Percentiles rank a stretch among this genome's conserved stretches.
phyloP scores from a whole-genome alignment of 2,797 vertebrate genomes.

The Micromesistius poutassou region DNA sequence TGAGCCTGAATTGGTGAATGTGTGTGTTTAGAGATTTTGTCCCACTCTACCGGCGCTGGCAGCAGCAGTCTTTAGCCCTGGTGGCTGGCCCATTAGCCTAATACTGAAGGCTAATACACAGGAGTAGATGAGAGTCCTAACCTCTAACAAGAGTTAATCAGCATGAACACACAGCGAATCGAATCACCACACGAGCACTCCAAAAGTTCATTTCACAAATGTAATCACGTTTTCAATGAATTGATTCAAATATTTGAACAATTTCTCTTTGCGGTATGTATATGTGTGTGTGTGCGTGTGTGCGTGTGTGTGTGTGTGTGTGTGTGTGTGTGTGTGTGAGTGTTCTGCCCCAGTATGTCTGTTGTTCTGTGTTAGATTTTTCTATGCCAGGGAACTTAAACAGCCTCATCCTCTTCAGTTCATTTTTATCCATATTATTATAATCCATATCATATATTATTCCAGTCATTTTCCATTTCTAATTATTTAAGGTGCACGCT shows the following conservation, averaged over 20 bases:
- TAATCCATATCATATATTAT: slow-evolving; percentile 18
- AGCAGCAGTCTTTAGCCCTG: slow-evolving; percentile 58
- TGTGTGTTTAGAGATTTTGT: slow-evolving; percentile 13
- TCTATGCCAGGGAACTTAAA: slow-evolving; percentile 45
- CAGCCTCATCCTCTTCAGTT: slow-evolving; percentile 37
- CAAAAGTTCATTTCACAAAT: slow-evolving; percentile 48
- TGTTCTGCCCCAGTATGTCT: too few species aligned
- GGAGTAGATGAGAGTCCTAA: slow-evolving; percentile 55
- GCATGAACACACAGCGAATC: slow-evolving; percentile 22
- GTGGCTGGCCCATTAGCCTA: slow-evolving; percentile 70
- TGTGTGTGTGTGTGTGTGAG: too few species aligned
- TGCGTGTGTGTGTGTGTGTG: neutral
- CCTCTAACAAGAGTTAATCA: slow-evolving; percentile 69
- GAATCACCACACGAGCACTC: slow-evolving; percentile 55
- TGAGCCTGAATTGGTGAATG: slow-evolving; percentile 4
- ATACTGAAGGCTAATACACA: slow-evolving; percentile 63
- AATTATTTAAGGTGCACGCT: slow-evolving; percentile 26
- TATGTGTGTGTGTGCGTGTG: neutral
- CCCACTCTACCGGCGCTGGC: slow-evolving; percentile 8
- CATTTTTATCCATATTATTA: slow-evolving; percentile 16
- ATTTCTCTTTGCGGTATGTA: neutral
- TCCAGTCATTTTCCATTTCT: slow-evolving; percentile 6
- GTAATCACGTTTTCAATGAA: slow-evolving; percentile 57
- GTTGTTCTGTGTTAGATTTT: slow-evolving; percentile 39
- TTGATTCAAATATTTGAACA: slow-evolving; percentile 62